A percentile compares a stretch with the other conserved stretches of the same genome.
These are phyloP conservation scores for Leptothorax acervorum DNA, from an alignment of 2,888 invertebrate species.

Conservation along the genomic window DNA sequence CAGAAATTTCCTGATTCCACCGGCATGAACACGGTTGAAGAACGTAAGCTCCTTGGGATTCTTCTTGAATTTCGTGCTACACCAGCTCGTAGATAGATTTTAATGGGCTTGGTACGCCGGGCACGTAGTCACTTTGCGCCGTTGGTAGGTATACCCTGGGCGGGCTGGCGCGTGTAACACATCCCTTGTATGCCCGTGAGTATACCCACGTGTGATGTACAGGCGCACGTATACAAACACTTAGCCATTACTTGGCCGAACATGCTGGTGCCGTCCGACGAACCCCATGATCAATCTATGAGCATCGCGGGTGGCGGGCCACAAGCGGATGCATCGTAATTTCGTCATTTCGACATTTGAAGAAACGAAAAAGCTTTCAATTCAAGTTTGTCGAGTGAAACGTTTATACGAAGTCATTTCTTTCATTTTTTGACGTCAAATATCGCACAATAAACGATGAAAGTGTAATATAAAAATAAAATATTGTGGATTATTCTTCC, in stretches of 20 bases:
- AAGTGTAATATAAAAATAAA: background rate
- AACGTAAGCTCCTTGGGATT: constrained; percentile 68
- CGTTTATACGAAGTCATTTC: background rate
- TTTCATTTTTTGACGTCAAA: background rate
- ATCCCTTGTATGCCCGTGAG: constrained; percentile 33
- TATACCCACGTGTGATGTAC: constrained; percentile 36
- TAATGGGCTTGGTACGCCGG: constrained; percentile 82
- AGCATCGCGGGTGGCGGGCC: background rate
- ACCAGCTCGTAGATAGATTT: constrained; percentile 80
- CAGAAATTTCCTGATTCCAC: constrained; percentile 46
- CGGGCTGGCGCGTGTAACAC: constrained; percentile 58
- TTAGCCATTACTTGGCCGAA: constrained; percentile 41
- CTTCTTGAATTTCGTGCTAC: constrained; percentile 81
- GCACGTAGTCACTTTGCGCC: constrained; percentile 83
- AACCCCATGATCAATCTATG: constrained; percentile 16
- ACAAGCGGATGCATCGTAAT: background rate
- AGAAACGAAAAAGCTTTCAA: background rate
- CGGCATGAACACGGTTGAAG: constrained; percentile 5
- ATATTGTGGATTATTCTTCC: constrained; percentile 1
- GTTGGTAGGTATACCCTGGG: constrained; percentile 54
- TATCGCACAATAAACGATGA: background rate
- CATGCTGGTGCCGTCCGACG: background rate
- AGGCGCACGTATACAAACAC: constrained; percentile 52
- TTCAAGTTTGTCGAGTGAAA: background rate
- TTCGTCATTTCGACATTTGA: background rate